Evolutionary conservation across 2,113 vertebrate genomes (phyloP), one percentile per base, ranked within the genome.

Genomic region (Talpa occidentalis): DNA sequence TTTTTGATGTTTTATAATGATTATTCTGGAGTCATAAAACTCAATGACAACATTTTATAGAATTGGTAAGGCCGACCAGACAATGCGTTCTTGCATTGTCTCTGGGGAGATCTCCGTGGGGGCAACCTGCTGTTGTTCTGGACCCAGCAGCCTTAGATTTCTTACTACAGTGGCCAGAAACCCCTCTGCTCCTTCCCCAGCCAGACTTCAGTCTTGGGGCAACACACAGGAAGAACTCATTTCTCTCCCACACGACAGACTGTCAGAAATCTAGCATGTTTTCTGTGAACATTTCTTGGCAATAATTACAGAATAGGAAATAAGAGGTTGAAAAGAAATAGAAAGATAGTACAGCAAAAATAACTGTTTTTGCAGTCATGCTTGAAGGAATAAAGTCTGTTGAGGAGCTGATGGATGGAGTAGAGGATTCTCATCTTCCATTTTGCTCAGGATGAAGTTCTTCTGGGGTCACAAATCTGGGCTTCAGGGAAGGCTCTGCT

Each of bases 231-330:
- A 89, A 95, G 64, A 49, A 17, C 78, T 92, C 59, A 54, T 85
- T 88, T 76, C 70, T 97, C 52, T 93, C 88, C 56, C 89, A 78
- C 49, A 85, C 88, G 91, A 93, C 93, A 93, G 85, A 79, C 80
- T 97, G 92, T 95, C 96, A 95, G 93, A 91, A 94, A 90, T 78
- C 86, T 44, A 91, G 91, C 91, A 81, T 94, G 78, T 92, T 95
- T 94, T 60, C 85, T 85, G 78, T 7, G 49, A 95, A 96, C 28
- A 86, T 88, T 95, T 95, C 91, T 93, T 97, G 96, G 93, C 95
- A 96, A 94, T 95, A 94, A 95, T 91, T 95, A 76, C 78, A 88
- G 94, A 94, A 93, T 94, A 95, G 44, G 81, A 96, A 92, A 91
- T 64, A 49, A 78, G 81, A 78, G 49, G 17, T 69, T 96, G 69